Evolutionary conservation across 2,888 invertebrate genomes (phyloP).

Genomic region (Julus scanicus): DNA sequence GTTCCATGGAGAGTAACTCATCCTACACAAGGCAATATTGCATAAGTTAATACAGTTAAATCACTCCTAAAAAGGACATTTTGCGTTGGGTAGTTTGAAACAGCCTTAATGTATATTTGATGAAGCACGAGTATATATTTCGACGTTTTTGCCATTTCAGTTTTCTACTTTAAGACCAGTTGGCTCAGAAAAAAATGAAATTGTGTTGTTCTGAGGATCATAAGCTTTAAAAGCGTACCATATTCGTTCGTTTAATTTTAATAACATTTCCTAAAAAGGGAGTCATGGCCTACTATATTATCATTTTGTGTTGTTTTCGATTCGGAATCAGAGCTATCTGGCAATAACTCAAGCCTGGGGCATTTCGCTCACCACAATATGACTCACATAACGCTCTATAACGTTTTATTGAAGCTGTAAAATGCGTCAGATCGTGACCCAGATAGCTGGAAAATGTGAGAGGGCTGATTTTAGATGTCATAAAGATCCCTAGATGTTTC

Average conservation of each 20-base stretch:
- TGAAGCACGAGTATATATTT: no score
- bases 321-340: not conserved
- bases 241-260: not conserved
- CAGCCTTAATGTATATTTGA: no score
- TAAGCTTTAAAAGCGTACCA: not conserved
- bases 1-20: no score
- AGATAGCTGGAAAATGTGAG: constrained; percentile 17
- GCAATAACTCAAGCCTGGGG: not conserved
- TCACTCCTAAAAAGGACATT: no score
- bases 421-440: constrained; percentile 39
- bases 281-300: not conserved
- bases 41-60: no score
- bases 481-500: not conserved
- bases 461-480: constrained; percentile 21
- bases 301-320: not conserved
- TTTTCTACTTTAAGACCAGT: not conserved
- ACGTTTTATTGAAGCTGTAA: constrained; percentile 23
- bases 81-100: no score
- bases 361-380: not conserved
- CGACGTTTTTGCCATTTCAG: no score
- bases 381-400: constrained; percentile 16
- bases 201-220: not conserved
- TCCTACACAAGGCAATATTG: no score
- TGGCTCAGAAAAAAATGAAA: not conserved
- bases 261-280: not conserved